Percentiles rank a stretch among this genome's conserved stretches.
phyloP scores from a whole-genome alignment of 2,888 invertebrate genomes.

The Rhagium mordax region DNA sequence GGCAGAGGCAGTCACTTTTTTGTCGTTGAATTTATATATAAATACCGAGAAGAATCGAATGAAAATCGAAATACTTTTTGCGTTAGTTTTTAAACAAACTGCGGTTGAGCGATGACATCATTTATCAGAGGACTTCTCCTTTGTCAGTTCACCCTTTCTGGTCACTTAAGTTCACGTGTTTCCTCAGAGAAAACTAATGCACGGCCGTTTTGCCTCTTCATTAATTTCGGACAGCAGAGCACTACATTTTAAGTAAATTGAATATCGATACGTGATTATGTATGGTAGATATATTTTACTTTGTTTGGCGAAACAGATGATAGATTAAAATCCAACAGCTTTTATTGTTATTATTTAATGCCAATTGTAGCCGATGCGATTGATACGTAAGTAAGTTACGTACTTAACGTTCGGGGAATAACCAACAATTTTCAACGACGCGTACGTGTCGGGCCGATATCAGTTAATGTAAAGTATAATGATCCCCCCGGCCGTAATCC shows the following conservation, averaged over 20 bases:
- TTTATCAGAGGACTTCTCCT: not conserved
- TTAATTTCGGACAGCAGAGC: not conserved
- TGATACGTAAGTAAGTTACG: too few relatives aligned
- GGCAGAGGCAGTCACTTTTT: not conserved
- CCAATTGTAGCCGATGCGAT: too few relatives aligned
- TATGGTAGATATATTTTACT: too few relatives aligned
- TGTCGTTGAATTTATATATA: not conserved
- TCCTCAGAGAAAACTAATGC: not conserved
- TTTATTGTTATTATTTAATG: too few relatives aligned
- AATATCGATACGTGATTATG: too few relatives aligned
- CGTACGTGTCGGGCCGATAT: slow-evolving; percentile 12
- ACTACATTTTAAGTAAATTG: too few relatives aligned
- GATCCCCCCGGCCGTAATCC: slow-evolving; percentile 16
- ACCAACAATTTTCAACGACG: not conserved
- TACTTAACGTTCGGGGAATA: too few relatives aligned
- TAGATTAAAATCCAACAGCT: too few relatives aligned
- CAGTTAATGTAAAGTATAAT: slow-evolving; percentile 23
- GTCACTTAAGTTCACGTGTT: not conserved
- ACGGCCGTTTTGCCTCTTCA: not conserved
- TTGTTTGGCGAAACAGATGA: too few relatives aligned
- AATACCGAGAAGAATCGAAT: not conserved
- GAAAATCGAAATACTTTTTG: not conserved
- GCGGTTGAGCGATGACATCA: not conserved
- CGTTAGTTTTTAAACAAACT: not conserved
- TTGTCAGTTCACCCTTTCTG: not conserved